Base-by-base conservation (phyloP, 1,140 invertebrate species). In the Listronotus bonariensis region DNA sequence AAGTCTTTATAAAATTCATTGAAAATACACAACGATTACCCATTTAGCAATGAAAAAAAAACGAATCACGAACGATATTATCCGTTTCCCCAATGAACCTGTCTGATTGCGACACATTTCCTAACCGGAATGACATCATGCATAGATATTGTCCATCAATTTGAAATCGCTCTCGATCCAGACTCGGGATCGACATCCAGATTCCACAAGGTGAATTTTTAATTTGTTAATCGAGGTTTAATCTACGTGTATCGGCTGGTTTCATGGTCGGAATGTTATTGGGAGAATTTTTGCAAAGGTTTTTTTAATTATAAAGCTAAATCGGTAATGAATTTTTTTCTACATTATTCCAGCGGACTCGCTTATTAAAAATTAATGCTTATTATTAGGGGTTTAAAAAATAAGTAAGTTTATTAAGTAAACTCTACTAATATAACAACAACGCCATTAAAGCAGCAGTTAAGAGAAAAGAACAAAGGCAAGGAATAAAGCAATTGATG, bases 71-170 rank as follows among this genome's bases (percentile, higher is more conserved):
- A 45, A 57, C 43, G 55, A 42, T 57, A 57, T 57, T 45, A 57
- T 42, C 41, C 9, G n/a, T 34, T 41, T 48, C 46, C 57, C 57
- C 57, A 40, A 48, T 49, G 57, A 34, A 34, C 41, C 31, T 42
- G n/a, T 20, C 49, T 64, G 53, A 64, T 64, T 55, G 52, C 61
- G 59, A 45, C 53, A 52, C 61, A 64, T 64, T 55, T 64, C 61
- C 61, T 64, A 64, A 64, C 61, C 61, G 43, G 55, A 64, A 64
- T 64, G 61, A 49, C 61, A 64, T 64, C 61, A 64, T 64, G 61
- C 61, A 64, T 64, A 64, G 61, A 64, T 64, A 64, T 64, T 64
- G 61, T 55, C 53, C 40, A 64, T 64, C 61, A 64, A 64, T 64
- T 55, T 38, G 40, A 64, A 64, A 64, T 62, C 38, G 51, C 20